A percentile compares a stretch with the other conserved stretches of the same genome.
Evolutionary conservation across 1,140 invertebrate genomes (phyloP).

Genomic region (Cryptotermes secundus): DNA sequence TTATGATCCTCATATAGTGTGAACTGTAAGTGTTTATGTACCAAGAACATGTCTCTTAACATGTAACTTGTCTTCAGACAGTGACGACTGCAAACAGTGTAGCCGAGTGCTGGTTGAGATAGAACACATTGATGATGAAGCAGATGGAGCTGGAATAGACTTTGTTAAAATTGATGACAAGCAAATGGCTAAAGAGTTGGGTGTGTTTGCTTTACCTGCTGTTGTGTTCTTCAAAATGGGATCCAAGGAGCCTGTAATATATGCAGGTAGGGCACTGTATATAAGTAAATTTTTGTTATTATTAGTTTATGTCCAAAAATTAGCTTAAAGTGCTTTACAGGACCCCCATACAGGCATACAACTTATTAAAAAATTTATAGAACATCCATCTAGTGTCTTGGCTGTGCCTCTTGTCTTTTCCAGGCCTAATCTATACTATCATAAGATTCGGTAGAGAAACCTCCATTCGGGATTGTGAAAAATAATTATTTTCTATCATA

Average conservation of each 20-base stretch:
- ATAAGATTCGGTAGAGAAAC: no score
- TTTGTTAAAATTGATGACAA: slow-evolving; percentile 92
- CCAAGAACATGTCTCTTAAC: not conserved
- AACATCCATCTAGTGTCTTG: no score
- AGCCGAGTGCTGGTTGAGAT: slow-evolving; percentile 83
- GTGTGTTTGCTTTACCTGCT: slow-evolving; percentile 85
- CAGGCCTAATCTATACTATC: no score
- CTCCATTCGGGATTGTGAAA: no score
- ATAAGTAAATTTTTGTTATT: no score
- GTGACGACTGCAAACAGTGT: slow-evolving; percentile 92
- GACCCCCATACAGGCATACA: no score
- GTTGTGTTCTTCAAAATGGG: slow-evolving; percentile 87
- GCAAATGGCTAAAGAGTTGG: slow-evolving; percentile 79
- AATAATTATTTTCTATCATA: no score
- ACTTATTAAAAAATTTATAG: no score
- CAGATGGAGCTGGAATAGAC: slow-evolving; percentile 88
- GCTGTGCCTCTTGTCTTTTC: no score
- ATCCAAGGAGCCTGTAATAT: slow-evolving; percentile 89
- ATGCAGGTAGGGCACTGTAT: slow-evolving; percentile 65
- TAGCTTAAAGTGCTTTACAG: no score
- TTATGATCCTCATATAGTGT: not conserved
- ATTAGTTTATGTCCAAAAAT: no score
- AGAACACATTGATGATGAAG: slow-evolving; percentile 92
- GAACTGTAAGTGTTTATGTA: not conserved
- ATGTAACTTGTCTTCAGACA: slow-evolving; percentile 62